These are phyloP conservation scores for Hydractinia symbiolongicarpus DNA, from an alignment of 30 jellyfish, hydroid and myxozoan species.

Conservation along the genomic window DNA sequence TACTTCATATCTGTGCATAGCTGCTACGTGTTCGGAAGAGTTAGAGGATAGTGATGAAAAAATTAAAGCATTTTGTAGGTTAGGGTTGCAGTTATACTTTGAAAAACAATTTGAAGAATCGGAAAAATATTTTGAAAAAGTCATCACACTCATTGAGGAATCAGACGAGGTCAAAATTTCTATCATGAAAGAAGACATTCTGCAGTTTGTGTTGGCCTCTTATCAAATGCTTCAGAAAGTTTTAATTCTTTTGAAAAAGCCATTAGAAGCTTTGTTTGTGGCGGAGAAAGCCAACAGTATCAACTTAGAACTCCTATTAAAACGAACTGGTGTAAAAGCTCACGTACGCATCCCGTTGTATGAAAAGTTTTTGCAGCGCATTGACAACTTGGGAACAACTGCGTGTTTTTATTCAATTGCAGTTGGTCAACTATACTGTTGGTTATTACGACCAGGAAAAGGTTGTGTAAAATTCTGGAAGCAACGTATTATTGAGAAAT, in stretches of 20 bases:
- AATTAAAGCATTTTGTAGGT: slow-evolving; percentile 50
- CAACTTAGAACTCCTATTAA: slow-evolving; percentile 16
- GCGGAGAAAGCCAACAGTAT: slow-evolving; percentile 63
- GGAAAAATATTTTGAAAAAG: slow-evolving; percentile 40
- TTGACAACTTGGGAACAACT: slow-evolving; percentile 34
- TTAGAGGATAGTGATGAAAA: slow-evolving; percentile 27
- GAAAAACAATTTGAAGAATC: slow-evolving; percentile 48
- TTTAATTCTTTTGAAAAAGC: slow-evolving; percentile 25
- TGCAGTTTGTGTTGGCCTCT: slow-evolving; percentile 52
- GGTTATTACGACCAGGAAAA: slow-evolving; percentile 80
- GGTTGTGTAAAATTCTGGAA: slow-evolving; percentile 72
- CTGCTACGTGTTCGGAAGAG: slow-evolving; percentile 39
- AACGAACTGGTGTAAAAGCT: slow-evolving; percentile 15
- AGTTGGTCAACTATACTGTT: slow-evolving; percentile 67
- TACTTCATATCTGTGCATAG: slow-evolving; percentile 39
- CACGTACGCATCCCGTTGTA: slow-evolving; percentile 15
- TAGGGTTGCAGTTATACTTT: slow-evolving; percentile 55
- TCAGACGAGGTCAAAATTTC: not conserved
- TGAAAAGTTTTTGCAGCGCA: slow-evolving; percentile 38
- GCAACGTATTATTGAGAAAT: slow-evolving; percentile 56
- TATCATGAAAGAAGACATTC: slow-evolving; percentile 4
- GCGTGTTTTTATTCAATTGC: slow-evolving; percentile 66
- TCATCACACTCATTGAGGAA: slow-evolving; percentile 11
- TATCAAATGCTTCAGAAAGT: slow-evolving; percentile 78
- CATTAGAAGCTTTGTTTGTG: slow-evolving; percentile 54